A percentile compares a stretch with the other conserved stretches of the same genome.
Evolutionary conservation across 2,113 vertebrate species (phyloP).

Genomic region (Colaptes auratus): DNA sequence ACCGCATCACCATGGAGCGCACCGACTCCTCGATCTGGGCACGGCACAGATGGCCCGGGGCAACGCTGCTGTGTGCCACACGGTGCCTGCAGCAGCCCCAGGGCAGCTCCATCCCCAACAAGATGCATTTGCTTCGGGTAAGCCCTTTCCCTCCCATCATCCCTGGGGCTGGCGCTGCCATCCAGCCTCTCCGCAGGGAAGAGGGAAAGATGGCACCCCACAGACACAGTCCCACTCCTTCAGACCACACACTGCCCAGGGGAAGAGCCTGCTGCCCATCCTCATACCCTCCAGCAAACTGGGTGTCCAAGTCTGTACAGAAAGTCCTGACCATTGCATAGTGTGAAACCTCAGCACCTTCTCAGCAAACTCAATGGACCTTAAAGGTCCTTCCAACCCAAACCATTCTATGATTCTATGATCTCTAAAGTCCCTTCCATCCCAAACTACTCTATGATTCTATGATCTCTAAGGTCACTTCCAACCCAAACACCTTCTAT

Average conservation of each 20-base stretch:
- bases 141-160: background rate
- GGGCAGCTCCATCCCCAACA: background rate
- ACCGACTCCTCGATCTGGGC: constrained; percentile 94
- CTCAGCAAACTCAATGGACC: background rate
- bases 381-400: background rate
- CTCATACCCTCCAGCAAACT: background rate
- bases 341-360: background rate
- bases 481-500: no score
- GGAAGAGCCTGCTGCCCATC: background rate
- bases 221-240: rapidly evolving
- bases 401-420: background rate
- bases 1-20: constrained; percentile 96
- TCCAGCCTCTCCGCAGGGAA: background rate
- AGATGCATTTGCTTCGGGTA: background rate
- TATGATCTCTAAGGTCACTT: no score
- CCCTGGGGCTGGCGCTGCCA: background rate
- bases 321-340: no score
- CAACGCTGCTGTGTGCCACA: rapidly evolving
- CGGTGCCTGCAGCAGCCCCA: rapidly evolving
- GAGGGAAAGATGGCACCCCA: rapidly evolving
- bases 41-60: rapidly evolving
- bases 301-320: no score
- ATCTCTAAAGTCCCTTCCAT: no score
- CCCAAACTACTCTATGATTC: no score
- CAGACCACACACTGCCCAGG: rapidly evolving